These are phyloP conservation scores for Heliconius congener DNA, from an alignment of 1,140 invertebrate species.

Conservation along the genomic window DNA sequence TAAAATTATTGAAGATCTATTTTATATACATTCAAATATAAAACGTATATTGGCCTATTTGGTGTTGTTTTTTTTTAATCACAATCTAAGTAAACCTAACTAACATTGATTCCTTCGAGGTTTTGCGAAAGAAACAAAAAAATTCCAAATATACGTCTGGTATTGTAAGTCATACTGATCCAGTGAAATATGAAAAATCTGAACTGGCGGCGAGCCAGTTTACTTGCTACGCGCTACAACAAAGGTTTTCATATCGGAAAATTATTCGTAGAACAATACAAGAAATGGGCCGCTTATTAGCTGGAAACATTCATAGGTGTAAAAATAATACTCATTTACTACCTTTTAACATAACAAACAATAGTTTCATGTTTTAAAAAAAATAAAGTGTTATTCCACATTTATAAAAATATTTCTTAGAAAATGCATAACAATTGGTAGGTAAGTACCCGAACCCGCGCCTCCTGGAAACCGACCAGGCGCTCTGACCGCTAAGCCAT, in stretches of 20 bases:
- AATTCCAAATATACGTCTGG: conserved; percentile 32
- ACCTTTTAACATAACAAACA: neutral
- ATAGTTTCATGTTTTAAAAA: neutral
- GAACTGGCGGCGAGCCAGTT: conserved; percentile 33
- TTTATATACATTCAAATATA: too few species aligned
- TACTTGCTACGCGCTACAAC: conserved; percentile 25
- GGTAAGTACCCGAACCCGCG: too few species aligned
- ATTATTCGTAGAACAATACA: conserved; percentile 21
- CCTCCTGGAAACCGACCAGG: too few species aligned
- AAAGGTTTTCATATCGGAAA: conserved; percentile 23
- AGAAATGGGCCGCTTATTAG: conserved; percentile 1
- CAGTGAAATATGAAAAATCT: conserved; percentile 38
- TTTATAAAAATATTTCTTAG: too few species aligned
- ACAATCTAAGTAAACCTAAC: neutral
- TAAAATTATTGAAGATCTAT: too few species aligned
- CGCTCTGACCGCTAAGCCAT: too few species aligned
- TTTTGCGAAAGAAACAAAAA: conserved; percentile 10
- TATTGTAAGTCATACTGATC: conserved; percentile 35
- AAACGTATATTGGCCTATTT: too few species aligned
- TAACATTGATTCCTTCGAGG: neutral
- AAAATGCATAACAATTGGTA: too few species aligned
- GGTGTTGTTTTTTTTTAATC: neutral
- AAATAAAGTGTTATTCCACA: too few species aligned
- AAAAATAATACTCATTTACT: neutral
- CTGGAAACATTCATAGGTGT: neutral